Evolutionary conservation across 2,797 vertebrate species (phyloP).

Genomic region (Tokudaia muenninki): DNA sequence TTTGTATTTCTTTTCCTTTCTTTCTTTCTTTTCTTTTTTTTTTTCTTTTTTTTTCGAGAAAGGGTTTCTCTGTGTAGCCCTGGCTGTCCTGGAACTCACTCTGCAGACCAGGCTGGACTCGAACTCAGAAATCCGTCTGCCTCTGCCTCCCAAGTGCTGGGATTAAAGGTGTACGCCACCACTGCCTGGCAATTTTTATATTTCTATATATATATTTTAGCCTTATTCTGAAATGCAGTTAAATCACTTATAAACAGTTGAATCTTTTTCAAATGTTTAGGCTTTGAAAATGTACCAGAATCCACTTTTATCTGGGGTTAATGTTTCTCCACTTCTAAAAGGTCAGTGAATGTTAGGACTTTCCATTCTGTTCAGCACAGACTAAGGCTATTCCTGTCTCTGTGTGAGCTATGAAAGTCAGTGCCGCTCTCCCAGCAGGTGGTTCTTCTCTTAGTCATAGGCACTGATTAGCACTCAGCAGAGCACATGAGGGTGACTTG

Average conservation of each 20-base stretch:
- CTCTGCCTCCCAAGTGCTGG: too few species aligned
- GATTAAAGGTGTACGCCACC: too few species aligned
- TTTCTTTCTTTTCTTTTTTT: too few species aligned
- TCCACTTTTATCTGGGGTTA: neutral
- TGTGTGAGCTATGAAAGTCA: neutral
- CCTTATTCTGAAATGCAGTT: constrained; percentile 9
- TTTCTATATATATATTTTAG: constrained; percentile 40
- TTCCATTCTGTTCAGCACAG: neutral
- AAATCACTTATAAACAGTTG: constrained; percentile 10
- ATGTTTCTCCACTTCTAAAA: neutral
- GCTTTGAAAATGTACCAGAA: neutral
- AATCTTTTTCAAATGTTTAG: neutral
- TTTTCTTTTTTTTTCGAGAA: too few species aligned
- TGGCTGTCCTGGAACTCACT: too few species aligned
- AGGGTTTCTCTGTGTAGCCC: too few species aligned
- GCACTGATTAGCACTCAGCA: neutral
- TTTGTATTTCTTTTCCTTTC: neutral
- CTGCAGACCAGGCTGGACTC: too few species aligned
- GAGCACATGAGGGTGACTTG: neutral
- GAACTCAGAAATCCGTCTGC: too few species aligned
- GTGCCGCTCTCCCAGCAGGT: neutral
- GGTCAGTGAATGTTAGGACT: constrained; percentile 11
- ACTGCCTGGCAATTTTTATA: neutral
- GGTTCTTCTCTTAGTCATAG: neutral
- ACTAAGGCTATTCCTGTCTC: neutral